phyloP scores from a whole-genome alignment of 2,888 invertebrate species.

The Luperina testacea region DNA sequence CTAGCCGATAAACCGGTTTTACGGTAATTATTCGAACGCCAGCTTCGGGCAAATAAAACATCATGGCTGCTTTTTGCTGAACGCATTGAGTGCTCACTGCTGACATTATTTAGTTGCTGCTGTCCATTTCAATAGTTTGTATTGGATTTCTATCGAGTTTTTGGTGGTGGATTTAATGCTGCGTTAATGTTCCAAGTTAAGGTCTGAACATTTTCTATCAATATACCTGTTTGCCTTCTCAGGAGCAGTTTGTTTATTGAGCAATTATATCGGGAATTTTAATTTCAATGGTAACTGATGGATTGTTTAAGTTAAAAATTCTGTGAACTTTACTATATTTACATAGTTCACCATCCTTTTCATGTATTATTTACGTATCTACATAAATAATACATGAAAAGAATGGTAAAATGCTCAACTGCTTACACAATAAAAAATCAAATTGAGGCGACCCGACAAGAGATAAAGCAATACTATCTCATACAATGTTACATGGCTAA shows the following conservation, averaged over 20 bases:
- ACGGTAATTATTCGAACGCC: slow-evolving; percentile 54
- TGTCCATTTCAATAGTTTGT: slow-evolving; percentile 14
- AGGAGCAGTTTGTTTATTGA: background rate
- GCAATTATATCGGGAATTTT: background rate
- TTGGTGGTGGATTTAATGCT: background rate
- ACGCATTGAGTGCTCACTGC: slow-evolving; percentile 35
- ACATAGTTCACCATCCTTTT: background rate
- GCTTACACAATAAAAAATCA: background rate
- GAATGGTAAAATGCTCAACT: no score
- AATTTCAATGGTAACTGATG: background rate
- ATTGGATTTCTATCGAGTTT: background rate
- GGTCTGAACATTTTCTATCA: background rate
- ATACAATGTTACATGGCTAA: background rate
- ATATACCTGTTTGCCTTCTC: background rate
- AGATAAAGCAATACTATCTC: background rate
- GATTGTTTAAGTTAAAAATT: background rate
- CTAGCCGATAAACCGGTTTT: slow-evolving; percentile 46
- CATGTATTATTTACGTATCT: background rate
- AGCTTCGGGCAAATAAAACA: slow-evolving; percentile 54
- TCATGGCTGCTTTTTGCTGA: slow-evolving; percentile 39
- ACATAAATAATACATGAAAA: background rate
- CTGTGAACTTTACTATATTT: background rate
- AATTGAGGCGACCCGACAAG: background rate
- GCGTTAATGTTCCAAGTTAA: background rate
- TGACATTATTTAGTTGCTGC: slow-evolving; percentile 49